These are phyloP conservation scores for Drosophila subobscura DNA, from an alignment of 1,140 invertebrate genomes.

Conservation along the genomic window DNA sequence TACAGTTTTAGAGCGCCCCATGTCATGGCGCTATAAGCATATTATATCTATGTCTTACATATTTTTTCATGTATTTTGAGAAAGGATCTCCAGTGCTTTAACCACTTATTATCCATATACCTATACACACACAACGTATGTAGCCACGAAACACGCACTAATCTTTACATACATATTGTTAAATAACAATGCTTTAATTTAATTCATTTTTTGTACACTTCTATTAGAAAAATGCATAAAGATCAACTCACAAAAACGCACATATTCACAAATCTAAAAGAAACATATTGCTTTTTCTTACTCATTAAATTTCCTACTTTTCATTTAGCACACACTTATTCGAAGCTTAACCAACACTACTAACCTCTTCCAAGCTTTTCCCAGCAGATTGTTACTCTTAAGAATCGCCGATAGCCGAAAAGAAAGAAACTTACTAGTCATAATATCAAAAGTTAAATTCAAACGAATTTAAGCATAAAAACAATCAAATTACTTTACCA, in stretches of 20 bases:
- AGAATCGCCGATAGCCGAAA: not conserved
- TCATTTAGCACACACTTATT: slow-evolving; percentile 34
- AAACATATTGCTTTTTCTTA: slow-evolving; percentile 58
- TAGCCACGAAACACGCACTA: slow-evolving; percentile 36
- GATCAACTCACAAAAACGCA: slow-evolving; percentile 20
- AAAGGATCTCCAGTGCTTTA: slow-evolving; percentile 59
- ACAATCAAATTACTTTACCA: slow-evolving; percentile 79
- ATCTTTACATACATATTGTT: slow-evolving; percentile 54
- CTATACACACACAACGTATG: slow-evolving; percentile 37
- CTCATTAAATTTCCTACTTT: slow-evolving; percentile 20
- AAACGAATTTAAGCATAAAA: slow-evolving; percentile 80
- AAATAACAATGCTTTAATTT: slow-evolving; percentile 58
- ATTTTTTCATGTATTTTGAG: slow-evolving; percentile 72
- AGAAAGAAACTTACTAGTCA: slow-evolving; percentile 48
- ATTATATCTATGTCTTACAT: slow-evolving; percentile 71
- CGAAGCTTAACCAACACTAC: slow-evolving; percentile 41
- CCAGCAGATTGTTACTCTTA: slow-evolving; percentile 51
- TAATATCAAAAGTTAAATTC: slow-evolving; percentile 79
- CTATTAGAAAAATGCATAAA: slow-evolving; percentile 23
- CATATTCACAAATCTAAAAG: slow-evolving; percentile 29
- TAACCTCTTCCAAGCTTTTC: slow-evolving; percentile 51
- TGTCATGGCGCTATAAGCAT: slow-evolving; percentile 24
- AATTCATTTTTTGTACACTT: slow-evolving; percentile 60
- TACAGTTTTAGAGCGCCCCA: slow-evolving; percentile 58
- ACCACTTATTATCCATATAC: slow-evolving; percentile 29